A percentile compares a stretch with the other conserved stretches of the same genome.
Conservation (phyloP, 2,113 vertebrate genomes). For the Stercorarius parasiticus region DNA sequence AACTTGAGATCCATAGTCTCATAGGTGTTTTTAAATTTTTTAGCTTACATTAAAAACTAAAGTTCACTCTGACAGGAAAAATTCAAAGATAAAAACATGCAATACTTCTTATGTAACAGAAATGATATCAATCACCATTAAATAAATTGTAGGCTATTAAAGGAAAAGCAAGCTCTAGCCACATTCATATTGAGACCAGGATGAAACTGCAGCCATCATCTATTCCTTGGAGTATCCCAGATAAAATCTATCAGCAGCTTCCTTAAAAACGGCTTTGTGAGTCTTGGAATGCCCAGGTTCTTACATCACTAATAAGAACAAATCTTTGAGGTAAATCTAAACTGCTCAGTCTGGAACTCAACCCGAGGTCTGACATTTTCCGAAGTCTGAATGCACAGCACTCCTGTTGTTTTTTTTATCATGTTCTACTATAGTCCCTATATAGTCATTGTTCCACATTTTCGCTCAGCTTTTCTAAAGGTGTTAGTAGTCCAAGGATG, state of each 20-base stretch:
- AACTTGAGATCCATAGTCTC: background rate
- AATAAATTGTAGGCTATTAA: background rate
- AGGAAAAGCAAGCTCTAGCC: background rate
- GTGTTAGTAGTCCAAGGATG: background rate
- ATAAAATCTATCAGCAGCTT: constrained; percentile 12
- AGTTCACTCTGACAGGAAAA: background rate
- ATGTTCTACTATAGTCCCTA: background rate
- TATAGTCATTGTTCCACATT: background rate
- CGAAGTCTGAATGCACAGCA: background rate
- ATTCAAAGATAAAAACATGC: background rate
- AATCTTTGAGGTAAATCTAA: background rate
- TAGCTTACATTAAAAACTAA: background rate
- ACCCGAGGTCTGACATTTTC: background rate
- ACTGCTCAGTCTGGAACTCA: background rate
- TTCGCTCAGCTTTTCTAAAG: background rate
- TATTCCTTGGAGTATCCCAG: background rate
- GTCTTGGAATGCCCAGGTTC: background rate
- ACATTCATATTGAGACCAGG: background rate
- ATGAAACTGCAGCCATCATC: background rate
- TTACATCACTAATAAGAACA: background rate
- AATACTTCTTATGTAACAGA: background rate
- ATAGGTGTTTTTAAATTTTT: background rate
- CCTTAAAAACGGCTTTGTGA: background rate
- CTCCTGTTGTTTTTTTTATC: background rate
- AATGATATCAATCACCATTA: background rate